A percentile compares a stretch with the other conserved stretches of the same genome.
phyloP scores from a whole-genome alignment of 2,888 invertebrate genomes.

The Ypsolopha scabrella region DNA sequence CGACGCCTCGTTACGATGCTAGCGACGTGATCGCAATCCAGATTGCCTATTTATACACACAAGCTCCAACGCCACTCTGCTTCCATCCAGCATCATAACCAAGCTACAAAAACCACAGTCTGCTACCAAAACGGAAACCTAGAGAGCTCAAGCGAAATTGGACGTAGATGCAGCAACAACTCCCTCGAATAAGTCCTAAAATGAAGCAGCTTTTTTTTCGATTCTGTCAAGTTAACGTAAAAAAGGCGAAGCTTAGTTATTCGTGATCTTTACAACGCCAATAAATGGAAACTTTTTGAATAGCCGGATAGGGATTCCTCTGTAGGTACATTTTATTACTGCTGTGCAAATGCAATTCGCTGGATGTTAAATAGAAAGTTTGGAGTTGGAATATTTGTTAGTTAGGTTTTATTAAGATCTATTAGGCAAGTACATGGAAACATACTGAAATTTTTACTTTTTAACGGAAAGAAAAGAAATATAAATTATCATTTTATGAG shows the following conservation, averaged over 20 bases:
- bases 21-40: slow-evolving; percentile 59
- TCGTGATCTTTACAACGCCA: slow-evolving; percentile 31
- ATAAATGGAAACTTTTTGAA: slow-evolving; percentile 48
- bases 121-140: slow-evolving; percentile 6
- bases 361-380: slow-evolving; percentile 15
- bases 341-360: slow-evolving; percentile 18
- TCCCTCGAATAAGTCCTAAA: slow-evolving; percentile 15
- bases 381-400: too few relatives aligned
- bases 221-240: slow-evolving; percentile 33
- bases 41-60: slow-evolving; percentile 64
- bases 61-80: slow-evolving; percentile 38
- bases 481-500: too few relatives aligned
- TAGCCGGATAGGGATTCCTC: slow-evolving; percentile 34
- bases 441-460: too few relatives aligned
- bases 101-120: slow-evolving; percentile 20
- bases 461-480: too few relatives aligned
- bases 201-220: slow-evolving; percentile 35
- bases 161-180: slow-evolving; percentile 23
- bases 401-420: too few relatives aligned
- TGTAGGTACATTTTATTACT: slow-evolving; percentile 22
- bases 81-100: slow-evolving; percentile 29
- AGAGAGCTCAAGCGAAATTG: slow-evolving; percentile 20
- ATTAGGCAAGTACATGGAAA: too few relatives aligned
- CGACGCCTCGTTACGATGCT: slow-evolving; percentile 52
- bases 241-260: slow-evolving; percentile 45